These are phyloP conservation scores for Nannoperca australis DNA, from an alignment of 2,797 vertebrate species.

Conservation along the genomic window DNA sequence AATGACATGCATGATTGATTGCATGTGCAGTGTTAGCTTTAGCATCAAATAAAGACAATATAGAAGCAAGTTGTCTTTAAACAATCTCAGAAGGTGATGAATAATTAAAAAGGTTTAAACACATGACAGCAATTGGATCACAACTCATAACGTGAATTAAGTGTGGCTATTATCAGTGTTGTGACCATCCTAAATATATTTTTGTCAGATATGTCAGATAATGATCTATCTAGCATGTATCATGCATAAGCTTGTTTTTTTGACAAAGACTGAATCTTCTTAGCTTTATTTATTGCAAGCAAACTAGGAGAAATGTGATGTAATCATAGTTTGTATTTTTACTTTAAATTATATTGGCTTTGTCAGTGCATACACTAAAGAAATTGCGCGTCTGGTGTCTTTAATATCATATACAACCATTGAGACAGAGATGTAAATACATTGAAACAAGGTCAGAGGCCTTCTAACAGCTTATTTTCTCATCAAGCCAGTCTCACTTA, in stretches of 20 bases:
- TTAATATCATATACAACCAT: not conserved
- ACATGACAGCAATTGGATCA: not conserved
- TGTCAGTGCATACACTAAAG: not conserved
- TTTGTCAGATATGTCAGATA: not conserved
- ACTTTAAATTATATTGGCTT: not conserved
- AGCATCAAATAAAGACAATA: not conserved
- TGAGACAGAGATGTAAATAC: constrained; percentile 46
- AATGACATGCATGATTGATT: not conserved
- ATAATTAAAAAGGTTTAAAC: not conserved
- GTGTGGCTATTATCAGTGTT: not conserved
- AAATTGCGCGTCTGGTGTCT: not conserved
- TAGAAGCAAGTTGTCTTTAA: not conserved
- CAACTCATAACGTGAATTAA: not conserved
- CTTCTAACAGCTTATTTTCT: constrained; percentile 70
- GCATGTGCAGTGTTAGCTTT: not conserved
- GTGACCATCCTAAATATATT: not conserved
- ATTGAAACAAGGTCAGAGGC: constrained; percentile 56
- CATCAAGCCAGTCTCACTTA: constrained; percentile 76
- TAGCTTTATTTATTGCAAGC: not conserved
- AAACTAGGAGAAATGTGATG: not conserved
- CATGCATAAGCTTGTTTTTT: not conserved
- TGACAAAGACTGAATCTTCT: not conserved
- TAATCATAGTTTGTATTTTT: not conserved
- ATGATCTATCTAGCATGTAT: not conserved
- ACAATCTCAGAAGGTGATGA: not conserved